These are phyloP conservation scores for Colossoma macropomum DNA, from an alignment of 2,113 vertebrate genomes.

Conservation along the genomic window DNA sequence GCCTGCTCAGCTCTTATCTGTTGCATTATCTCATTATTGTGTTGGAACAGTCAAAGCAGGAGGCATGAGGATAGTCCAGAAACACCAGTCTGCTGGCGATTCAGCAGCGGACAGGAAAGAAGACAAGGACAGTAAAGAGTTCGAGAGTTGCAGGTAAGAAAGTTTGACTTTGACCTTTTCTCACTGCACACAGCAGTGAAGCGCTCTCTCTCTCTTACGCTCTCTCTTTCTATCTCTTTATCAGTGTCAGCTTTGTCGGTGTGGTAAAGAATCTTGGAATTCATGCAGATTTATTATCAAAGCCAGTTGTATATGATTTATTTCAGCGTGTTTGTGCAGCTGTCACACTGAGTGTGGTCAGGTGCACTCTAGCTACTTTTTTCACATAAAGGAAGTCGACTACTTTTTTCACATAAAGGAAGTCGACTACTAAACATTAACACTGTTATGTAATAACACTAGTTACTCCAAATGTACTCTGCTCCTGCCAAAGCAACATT, in stretches of 20 bases:
- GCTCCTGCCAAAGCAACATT: too few species aligned
- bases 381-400: too few species aligned
- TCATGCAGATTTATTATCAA: too few species aligned
- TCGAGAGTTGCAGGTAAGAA: constrained; percentile 88
- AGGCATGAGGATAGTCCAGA: constrained; percentile 98
- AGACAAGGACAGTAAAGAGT: constrained; percentile 89
- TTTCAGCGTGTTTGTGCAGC: background rate
- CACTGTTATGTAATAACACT: too few species aligned
- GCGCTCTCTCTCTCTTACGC: background rate
- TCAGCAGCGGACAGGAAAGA: constrained; percentile 84
- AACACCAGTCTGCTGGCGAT: constrained; percentile 84
- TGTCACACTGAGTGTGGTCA: background rate
- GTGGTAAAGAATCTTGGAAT: too few species aligned
- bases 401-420: too few species aligned
- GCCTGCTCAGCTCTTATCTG: background rate
- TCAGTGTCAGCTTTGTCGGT: background rate
- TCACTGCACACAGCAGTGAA: background rate
- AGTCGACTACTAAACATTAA: too few species aligned
- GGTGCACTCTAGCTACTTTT: too few species aligned
- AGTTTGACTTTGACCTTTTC: background rate
- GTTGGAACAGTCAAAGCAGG: constrained; percentile 90
- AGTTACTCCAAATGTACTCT: too few species aligned
- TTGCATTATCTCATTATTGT: background rate
- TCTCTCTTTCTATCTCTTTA: background rate
- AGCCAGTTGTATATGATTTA: too few species aligned